phyloP scores from a whole-genome alignment of 2,797 vertebrate genomes.

The Falco berigora region DNA sequence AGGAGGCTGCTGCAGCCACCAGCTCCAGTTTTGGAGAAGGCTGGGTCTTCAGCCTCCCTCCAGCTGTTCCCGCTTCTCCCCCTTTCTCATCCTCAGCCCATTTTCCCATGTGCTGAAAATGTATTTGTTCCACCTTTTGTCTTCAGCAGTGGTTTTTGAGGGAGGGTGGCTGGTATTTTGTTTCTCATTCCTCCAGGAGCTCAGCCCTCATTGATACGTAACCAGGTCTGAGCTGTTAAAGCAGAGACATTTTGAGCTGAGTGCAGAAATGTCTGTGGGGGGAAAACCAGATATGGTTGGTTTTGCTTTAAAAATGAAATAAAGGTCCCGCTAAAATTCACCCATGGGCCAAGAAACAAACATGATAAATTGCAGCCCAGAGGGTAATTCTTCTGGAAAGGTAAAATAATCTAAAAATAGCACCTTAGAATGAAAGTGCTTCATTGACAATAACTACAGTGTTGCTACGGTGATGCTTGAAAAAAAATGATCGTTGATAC shows the following conservation, averaged over 20 bases:
- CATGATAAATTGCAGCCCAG: slow-evolving; percentile 49
- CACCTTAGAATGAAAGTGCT: slow-evolving; percentile 34
- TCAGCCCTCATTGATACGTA: background rate
- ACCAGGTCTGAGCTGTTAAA: background rate
- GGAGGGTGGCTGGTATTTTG: background rate
- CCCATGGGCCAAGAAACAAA: slow-evolving; percentile 19
- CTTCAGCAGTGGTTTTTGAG: background rate
- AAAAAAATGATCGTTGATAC: slow-evolving; percentile 54
- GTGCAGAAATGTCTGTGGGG: background rate
- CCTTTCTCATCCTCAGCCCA: background rate
- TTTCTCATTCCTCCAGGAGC: background rate
- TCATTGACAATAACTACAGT: slow-evolving; percentile 62
- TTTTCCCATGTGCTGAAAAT: background rate
- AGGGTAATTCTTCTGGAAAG: slow-evolving; percentile 56
- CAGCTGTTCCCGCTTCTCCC: background rate
- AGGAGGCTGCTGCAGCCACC: background rate
- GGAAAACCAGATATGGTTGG: background rate
- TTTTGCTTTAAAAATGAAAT: slow-evolving; percentile 51
- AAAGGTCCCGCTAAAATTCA: slow-evolving; percentile 28
- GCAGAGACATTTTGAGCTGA: background rate
- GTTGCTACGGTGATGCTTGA: slow-evolving; percentile 60
- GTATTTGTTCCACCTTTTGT: background rate
- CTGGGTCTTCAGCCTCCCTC: background rate
- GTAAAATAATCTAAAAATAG: slow-evolving; percentile 63
- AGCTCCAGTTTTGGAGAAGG: background rate